Evolutionary conservation across 1,140 invertebrate species (phyloP).

Genomic region (Drosophila serrata): DNA sequence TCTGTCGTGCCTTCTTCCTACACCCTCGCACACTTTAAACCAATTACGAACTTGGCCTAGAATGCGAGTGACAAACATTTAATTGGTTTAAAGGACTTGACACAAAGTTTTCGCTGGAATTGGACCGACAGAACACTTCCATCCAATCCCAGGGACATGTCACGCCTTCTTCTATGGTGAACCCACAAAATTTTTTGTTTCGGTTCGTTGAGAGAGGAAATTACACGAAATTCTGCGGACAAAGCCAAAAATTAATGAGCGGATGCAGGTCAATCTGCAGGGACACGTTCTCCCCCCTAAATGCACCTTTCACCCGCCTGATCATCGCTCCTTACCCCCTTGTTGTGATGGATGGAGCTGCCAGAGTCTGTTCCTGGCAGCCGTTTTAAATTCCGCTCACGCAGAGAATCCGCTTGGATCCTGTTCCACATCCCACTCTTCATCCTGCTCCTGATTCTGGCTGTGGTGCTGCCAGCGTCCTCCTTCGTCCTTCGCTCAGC

Average conservation of each 20-base stretch:
- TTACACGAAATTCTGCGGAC: slow-evolving; percentile 25
- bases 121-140: neutral
- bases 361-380: slow-evolving; percentile 55
- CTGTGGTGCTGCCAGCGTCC: slow-evolving; percentile 10
- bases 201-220: slow-evolving; percentile 12
- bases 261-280: slow-evolving; percentile 54
- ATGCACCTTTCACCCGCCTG: neutral
- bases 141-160: neutral
- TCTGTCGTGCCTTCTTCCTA: neutral
- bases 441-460: slow-evolving; percentile 12
- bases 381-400: slow-evolving; percentile 68
- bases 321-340: slow-evolving; percentile 3
- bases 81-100: slow-evolving; percentile 33
- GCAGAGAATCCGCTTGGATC: slow-evolving; percentile 31
- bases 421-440: neutral
- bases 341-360: slow-evolving; percentile 49
- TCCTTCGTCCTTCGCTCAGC: slow-evolving; percentile 31
- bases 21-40: slow-evolving; percentile 17
- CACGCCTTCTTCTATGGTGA: neutral
- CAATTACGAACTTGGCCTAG: slow-evolving; percentile 46
- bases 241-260: slow-evolving; percentile 54
- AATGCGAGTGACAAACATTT: slow-evolving; percentile 21
- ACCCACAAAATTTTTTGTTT: slow-evolving; percentile 34
- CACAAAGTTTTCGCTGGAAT: slow-evolving; percentile 33
- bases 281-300: neutral